A percentile compares a stretch with the other conserved stretches of the same genome.
These are phyloP conservation scores for Nibea albiflora DNA, from an alignment of 2,113 vertebrate species.

Conservation along the genomic window DNA sequence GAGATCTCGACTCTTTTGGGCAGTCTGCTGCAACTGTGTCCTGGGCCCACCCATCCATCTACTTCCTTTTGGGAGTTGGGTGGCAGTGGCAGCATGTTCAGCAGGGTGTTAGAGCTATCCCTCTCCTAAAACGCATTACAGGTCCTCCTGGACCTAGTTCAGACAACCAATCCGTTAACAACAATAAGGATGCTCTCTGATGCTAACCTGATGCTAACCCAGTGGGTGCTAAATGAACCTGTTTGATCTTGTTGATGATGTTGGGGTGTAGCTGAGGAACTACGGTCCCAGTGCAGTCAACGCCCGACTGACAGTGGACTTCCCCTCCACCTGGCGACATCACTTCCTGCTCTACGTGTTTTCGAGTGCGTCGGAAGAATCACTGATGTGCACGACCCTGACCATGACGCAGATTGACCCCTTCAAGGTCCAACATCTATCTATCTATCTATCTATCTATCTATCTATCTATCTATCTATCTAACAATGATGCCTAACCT, in stretches of 20 bases:
- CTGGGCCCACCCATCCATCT: no score
- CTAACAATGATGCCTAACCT: neutral
- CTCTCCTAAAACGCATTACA: no score
- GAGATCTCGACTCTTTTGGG: no score
- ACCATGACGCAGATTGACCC: conserved; percentile 29
- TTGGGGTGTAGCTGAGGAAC: conserved; percentile 24
- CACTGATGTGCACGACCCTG: conserved; percentile 29
- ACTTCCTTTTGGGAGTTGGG: no score
- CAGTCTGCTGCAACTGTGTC: no score
- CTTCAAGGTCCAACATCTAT: conserved; percentile 7
- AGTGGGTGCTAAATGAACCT: neutral
- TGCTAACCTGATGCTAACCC: neutral
- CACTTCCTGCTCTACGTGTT: conserved; percentile 38
- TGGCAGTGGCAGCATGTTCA: no score
- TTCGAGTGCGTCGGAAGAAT: conserved; percentile 18
- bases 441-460: neutral
- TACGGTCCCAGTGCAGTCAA: conserved; percentile 26
- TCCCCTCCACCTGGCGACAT: conserved; percentile 23
- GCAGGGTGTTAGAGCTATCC: no score
- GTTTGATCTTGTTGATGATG: neutral
- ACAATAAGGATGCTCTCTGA: neutral
- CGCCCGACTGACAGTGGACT: conserved; percentile 32
- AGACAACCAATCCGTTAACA: neutral
- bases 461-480: neutral
- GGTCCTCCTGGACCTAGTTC: no score